A percentile compares a stretch with the other conserved stretches of the same genome.
Evolutionary conservation across 2,888 invertebrate genomes (phyloP).

Genomic region (Gymnoscelis rufifasciata): DNA sequence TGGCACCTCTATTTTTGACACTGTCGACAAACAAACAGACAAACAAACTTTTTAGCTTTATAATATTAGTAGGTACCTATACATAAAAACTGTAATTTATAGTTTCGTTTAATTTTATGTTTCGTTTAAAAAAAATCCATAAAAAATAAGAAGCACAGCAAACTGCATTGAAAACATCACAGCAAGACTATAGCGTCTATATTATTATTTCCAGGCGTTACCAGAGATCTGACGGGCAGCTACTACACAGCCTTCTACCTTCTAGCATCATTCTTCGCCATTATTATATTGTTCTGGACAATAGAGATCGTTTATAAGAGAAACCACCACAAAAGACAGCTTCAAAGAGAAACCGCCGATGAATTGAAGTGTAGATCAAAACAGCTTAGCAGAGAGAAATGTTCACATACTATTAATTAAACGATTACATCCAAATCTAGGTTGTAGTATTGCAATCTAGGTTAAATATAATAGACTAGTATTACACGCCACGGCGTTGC

Average conservation of each 20-base stretch:
- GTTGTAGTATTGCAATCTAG: too few species aligned
- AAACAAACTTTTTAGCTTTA: too few species aligned
- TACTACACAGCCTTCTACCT: slow-evolving; percentile 78
- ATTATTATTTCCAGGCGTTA: slow-evolving; percentile 61
- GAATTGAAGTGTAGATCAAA: slow-evolving; percentile 10
- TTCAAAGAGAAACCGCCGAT: slow-evolving; percentile 21
- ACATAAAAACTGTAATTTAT: too few species aligned
- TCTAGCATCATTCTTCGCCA: slow-evolving; percentile 57
- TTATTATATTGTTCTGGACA: slow-evolving; percentile 52
- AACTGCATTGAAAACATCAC: neutral
- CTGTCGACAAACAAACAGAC: too few species aligned
- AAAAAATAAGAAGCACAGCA: too few species aligned
- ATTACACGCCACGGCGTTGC: too few species aligned
- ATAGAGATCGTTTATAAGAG: slow-evolving; percentile 58
- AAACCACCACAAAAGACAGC: slow-evolving; percentile 46
- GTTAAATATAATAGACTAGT: too few species aligned
- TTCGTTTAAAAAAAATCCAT: too few species aligned
- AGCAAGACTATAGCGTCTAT: neutral
- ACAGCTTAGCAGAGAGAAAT: slow-evolving; percentile 44
- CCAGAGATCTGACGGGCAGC: slow-evolving; percentile 79
- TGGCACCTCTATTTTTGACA: too few species aligned
- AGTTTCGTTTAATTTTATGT: too few species aligned
- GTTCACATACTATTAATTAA: slow-evolving; percentile 6
- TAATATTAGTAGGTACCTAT: too few species aligned
- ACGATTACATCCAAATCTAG: neutral